Percentiles rank a stretch among this genome's conserved stretches.
These are phyloP conservation scores for Idaea aversata DNA, from an alignment of 2,888 invertebrate species.

Conservation along the genomic window DNA sequence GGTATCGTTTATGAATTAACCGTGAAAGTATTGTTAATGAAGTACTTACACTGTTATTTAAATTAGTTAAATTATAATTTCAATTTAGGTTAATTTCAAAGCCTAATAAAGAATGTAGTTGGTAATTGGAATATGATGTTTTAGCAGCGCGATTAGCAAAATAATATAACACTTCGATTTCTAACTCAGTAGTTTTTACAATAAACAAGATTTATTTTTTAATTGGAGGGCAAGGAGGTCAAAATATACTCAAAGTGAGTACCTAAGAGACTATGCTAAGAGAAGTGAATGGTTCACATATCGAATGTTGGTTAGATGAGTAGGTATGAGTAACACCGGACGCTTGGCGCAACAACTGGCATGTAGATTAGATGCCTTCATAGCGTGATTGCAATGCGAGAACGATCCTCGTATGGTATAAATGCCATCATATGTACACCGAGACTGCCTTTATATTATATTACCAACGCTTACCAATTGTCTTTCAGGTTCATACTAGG, in stretches of 20 bases:
- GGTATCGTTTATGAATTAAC: too few species aligned
- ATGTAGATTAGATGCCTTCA: slow-evolving; percentile 58
- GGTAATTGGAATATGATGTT: too few species aligned
- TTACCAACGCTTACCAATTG: slow-evolving; percentile 67
- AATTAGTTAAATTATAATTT: too few species aligned
- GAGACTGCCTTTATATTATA: slow-evolving; percentile 56
- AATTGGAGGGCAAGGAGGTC: too few species aligned
- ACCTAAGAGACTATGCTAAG: slow-evolving; percentile 27
- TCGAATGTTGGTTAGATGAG: slow-evolving; percentile 57
- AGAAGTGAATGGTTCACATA: slow-evolving; percentile 48
- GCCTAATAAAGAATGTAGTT: too few species aligned
- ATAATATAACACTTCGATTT: too few species aligned
- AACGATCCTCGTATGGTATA: slow-evolving; percentile 69
- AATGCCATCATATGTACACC: slow-evolving; percentile 70
- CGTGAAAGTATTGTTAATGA: too few species aligned
- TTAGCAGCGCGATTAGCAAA: too few species aligned
- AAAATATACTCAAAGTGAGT: not conserved
- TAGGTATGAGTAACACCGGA: slow-evolving; percentile 67
- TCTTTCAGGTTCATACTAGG: slow-evolving; percentile 48
- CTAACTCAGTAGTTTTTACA: too few species aligned
- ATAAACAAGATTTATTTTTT: too few species aligned
- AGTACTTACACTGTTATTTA: too few species aligned
- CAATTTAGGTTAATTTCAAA: too few species aligned
- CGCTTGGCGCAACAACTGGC: slow-evolving; percentile 59
- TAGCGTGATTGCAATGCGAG: slow-evolving; percentile 72